Base-by-base conservation (phyloP, 2,888 invertebrate genomes). In the Drosophila testacea region DNA sequence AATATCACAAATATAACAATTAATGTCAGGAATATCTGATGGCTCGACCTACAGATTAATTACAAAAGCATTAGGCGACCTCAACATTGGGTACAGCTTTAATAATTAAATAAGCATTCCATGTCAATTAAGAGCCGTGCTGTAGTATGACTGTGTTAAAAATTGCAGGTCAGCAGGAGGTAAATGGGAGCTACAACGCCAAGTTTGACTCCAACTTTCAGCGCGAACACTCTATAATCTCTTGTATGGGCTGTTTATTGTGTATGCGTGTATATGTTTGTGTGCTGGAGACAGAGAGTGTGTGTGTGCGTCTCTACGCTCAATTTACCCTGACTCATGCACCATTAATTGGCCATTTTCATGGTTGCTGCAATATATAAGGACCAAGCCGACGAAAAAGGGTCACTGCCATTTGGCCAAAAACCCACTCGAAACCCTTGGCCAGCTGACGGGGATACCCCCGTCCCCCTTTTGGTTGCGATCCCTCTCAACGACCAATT, bases 401-500 rank as follows among this genome's bases (percentile, higher is more conserved):
- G 87, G 89, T 88, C 83, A 78, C 66, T 75, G 74, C 69, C 82
- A 66, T 77, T 62, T 60, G 61, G 51, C 41, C 30, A 30, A 36
- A 68, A 66, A 62, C 47, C 69, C 65, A 60, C 77, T 73, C 69
- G 51, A 78, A 61, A 62, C 52, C 48, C 38, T 57, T 41, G 48
- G 67, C 74, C 69, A 50, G 48, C 39, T 36, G 41, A 34, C 10
- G 6, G 32, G n/a, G 7, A 30, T 28, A 39, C 27, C 44, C 55
- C 36, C 28, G 22, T 22, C 38, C 30, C 22, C 16, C 54, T 7
- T 7, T 22, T 30, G 22, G 55, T 48, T 59, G 66, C 55, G 77
- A 77, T 71, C 83, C 86, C 86, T 80, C 88, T 83, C 83, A 83
- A 88, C 86, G 81, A 81, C 88, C 83, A 83, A 88, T 84, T 88